These are phyloP conservation scores for Melanchra persicariae DNA, from an alignment of 2,888 invertebrate genomes.

Conservation along the genomic window DNA sequence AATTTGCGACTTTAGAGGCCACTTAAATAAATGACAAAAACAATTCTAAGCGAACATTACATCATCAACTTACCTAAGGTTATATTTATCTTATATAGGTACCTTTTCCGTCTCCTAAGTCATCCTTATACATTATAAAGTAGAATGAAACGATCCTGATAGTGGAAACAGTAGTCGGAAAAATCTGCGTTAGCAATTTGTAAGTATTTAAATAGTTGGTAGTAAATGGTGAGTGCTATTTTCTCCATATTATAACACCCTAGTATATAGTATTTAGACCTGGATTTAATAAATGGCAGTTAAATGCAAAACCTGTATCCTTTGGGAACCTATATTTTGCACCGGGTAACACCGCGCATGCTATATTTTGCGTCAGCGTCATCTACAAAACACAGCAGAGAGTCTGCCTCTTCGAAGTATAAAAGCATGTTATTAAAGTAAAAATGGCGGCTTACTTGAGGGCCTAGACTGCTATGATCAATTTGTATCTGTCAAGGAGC, in stretches of 20 bases:
- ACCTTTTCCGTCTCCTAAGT: background rate
- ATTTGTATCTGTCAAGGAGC: conserved; percentile 58
- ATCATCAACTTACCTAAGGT: conserved; percentile 10
- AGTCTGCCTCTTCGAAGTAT: background rate
- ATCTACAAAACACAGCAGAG: background rate
- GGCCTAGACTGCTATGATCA: conserved; percentile 20
- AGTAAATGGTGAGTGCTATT: background rate
- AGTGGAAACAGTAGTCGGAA: background rate
- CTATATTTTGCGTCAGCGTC: conserved; percentile 12
- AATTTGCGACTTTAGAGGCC: conserved; percentile 24
- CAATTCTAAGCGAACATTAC: conserved; percentile 18
- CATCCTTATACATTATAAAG: background rate
- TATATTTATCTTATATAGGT: background rate
- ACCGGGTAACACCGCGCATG: background rate
- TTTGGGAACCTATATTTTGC: conserved; percentile 18
- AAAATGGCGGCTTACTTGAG: conserved; percentile 42
- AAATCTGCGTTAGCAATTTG: background rate
- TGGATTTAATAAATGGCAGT: background rate
- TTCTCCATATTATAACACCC: background rate
- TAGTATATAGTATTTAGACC: background rate
- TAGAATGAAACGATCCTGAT: background rate
- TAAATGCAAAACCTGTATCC: background rate
- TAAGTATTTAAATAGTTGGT: background rate
- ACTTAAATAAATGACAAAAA: conserved; percentile 22
- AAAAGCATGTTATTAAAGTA: conserved; percentile 37